Conservation (phyloP, 2,888 invertebrate species). For the Brachypalpus laphriformis region DNA sequence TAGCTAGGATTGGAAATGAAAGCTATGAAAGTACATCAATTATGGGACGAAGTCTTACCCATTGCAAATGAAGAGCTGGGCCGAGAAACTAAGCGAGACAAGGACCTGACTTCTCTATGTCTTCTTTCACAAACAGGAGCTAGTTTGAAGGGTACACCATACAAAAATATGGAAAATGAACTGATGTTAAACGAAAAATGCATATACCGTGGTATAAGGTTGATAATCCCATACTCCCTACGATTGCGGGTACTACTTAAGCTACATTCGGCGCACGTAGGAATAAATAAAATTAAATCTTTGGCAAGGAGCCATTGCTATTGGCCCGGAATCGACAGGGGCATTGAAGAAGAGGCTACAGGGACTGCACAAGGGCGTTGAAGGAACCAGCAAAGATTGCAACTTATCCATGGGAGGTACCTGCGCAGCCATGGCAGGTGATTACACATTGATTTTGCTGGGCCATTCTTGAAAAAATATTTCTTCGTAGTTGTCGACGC, state of each 20-base stretch:
- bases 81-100: constrained; percentile 10
- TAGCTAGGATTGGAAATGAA: too few relatives aligned
- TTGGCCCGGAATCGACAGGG: too few relatives aligned
- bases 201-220: too few relatives aligned
- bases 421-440: constrained; percentile 28
- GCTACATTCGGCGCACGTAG: background rate
- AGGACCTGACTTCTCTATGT: background rate
- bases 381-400: too few relatives aligned
- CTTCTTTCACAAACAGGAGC: too few relatives aligned
- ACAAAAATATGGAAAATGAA: too few relatives aligned
- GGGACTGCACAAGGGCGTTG: too few relatives aligned
- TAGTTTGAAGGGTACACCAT: too few relatives aligned
- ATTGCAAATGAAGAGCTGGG: constrained; percentile 11
- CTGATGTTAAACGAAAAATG: too few relatives aligned
- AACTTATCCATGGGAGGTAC: too few relatives aligned
- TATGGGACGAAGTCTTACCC: too few relatives aligned
- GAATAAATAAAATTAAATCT: background rate
- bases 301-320: too few relatives aligned
- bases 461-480: constrained; percentile 47
- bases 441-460: constrained; percentile 55
- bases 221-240: background rate
- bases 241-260: background rate
- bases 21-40: background rate
- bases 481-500: constrained; percentile 28
- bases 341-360: background rate